Evolutionary conservation across 2,797 vertebrate species (phyloP).

Genomic region (Vultur gryphus): DNA sequence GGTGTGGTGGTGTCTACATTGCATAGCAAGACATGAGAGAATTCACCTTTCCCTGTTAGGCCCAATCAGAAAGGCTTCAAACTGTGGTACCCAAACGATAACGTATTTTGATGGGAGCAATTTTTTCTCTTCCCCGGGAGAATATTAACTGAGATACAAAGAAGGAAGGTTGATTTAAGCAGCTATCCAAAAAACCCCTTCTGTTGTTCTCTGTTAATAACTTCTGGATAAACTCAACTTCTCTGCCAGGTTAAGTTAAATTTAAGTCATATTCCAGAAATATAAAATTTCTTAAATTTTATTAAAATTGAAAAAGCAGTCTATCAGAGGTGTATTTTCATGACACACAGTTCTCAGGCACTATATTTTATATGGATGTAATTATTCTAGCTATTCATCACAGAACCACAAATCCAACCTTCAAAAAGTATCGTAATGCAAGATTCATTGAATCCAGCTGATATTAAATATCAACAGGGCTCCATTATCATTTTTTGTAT

Average conservation of each 20-base stretch:
- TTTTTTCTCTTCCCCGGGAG: background rate
- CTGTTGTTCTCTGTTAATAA: background rate
- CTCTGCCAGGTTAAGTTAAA: background rate
- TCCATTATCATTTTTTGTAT: background rate
- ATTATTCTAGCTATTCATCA: slow-evolving; percentile 15
- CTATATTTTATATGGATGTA: background rate
- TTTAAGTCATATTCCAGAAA: background rate
- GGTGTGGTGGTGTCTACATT: fast-evolving
- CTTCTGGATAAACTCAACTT: background rate
- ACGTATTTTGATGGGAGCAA: background rate
- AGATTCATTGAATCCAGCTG: background rate
- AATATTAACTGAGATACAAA: background rate
- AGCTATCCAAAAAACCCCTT: background rate
- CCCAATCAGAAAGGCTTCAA: background rate
- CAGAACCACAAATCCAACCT: background rate
- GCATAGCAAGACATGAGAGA: background rate
- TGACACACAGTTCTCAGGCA: background rate
- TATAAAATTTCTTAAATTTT: background rate
- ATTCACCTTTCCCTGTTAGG: background rate
- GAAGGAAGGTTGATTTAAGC: background rate
- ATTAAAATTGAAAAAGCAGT: background rate
- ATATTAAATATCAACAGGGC: slow-evolving; percentile 12
- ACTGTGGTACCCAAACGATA: background rate
- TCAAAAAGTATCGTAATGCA: background rate
- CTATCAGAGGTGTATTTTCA: background rate